Base-by-base conservation (phyloP, 2,888 invertebrate species). In the Cantharis flavilabris region DNA sequence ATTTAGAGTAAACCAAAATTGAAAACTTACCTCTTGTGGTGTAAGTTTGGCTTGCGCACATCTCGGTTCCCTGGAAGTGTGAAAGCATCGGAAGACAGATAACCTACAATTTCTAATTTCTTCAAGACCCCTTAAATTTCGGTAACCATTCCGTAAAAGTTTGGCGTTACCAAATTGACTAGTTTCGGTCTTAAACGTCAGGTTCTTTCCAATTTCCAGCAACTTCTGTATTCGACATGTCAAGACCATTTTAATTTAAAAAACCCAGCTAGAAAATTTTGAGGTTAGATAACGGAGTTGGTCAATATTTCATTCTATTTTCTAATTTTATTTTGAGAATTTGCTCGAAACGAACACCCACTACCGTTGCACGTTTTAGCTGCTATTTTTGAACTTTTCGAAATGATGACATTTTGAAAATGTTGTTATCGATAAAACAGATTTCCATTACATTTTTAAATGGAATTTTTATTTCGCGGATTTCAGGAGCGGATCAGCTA, bases 1-100 rank as follows among this genome's bases (percentile, higher is more conserved):
- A 33, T 33, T 5, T 13, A 4, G 5, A 49, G n/a, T 7, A 49
- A 67, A 4, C 13, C n/a, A n/a, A 70, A 69, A 9, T 13, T 70
- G 49, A 49, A 11, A 16, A 78, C 84, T 84, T 84, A 88, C 88
- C 86, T 88, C 87, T 83, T 87, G 86, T 64, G 87, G 87, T 62
- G 87, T 84, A 70, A 88, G 81, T 80, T 87, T 87, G 9, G 86
- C 84, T 73, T 86, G 80, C 11, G 84, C 83, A 9, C 83, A 80
- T 67, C 84, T 83, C n/a, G 84, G 83, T 78, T 86, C 86, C 74
- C 85, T 85, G 5, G 86, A 84, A 71, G 83, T 79, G 71, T 82
- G 82, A 76, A 80, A 81, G 67, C 70, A 75, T 30, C 80, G 80
- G 78, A 78, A 80, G 73, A 77, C 76, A 81, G 83, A 84, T 80